Conservation (phyloP, 1,140 invertebrate genomes). For the Tetramorium parvispinum region DNA sequence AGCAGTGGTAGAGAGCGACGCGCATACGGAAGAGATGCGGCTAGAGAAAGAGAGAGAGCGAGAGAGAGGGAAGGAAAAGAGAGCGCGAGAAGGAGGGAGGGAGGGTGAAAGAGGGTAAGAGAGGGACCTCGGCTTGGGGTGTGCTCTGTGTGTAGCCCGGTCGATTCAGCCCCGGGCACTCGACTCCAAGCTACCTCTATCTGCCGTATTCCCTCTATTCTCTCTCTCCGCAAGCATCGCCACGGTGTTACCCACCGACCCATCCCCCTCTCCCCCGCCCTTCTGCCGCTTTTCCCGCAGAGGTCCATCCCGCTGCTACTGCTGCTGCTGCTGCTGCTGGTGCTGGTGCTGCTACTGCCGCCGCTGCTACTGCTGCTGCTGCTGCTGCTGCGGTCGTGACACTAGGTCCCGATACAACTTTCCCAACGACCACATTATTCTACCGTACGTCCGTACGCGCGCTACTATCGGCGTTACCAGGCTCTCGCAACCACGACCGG, state of each 20-base stretch:
- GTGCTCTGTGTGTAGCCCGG: constrained; percentile 84
- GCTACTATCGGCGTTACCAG: constrained; percentile 61
- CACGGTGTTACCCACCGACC: constrained; percentile 74
- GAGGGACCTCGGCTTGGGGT: constrained; percentile 80
- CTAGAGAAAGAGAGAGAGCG: constrained; percentile 63
- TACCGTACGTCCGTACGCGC: constrained; percentile 56
- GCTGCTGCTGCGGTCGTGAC: constrained; percentile 71
- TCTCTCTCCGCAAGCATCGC: constrained; percentile 75
- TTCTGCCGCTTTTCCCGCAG: constrained; percentile 25
- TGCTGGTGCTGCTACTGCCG: constrained; percentile 17
- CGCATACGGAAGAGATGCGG: constrained; percentile 61
- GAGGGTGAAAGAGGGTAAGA: constrained; percentile 74
- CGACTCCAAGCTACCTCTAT: constrained; percentile 82
- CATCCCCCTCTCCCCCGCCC: constrained; percentile 34
- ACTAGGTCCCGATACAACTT: constrained; percentile 76
- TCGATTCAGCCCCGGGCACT: constrained; percentile 83
- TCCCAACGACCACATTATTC: constrained; percentile 70
- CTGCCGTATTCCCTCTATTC: constrained; percentile 81
- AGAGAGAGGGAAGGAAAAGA: constrained; percentile 72
- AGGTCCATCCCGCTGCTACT: constrained; percentile 46
- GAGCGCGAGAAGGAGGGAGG: constrained; percentile 55
- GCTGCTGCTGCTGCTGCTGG: constrained; percentile 6
- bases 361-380: constrained; percentile 37
- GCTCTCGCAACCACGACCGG: constrained; percentile 42
- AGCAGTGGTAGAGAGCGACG: constrained; percentile 75